Base-by-base conservation (phyloP, 2,888 invertebrate species). In the Ephialtes manifestator region DNA sequence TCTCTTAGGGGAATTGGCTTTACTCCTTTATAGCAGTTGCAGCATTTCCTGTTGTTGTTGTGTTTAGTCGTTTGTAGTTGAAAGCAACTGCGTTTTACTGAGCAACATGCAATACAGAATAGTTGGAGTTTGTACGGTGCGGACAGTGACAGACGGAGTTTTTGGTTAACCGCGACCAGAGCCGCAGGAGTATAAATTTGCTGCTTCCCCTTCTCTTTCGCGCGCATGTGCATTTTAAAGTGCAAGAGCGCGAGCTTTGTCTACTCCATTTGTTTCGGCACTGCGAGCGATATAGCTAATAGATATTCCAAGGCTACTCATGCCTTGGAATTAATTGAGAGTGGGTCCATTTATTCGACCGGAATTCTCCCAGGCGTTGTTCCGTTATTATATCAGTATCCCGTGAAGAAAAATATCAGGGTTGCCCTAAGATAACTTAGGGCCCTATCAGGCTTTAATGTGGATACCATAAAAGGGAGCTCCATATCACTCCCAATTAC, bases 281-380 rank as follows among this genome's bases (percentile, higher is more conserved):
- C 51, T 51, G 13, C 31, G 31, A 48, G 31, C 48, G 7, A 5
- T 31, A 15, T n/a, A 70, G 70, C 51, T n/a, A 28, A 51, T 70
- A 20, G 53, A 53, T 71, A 55, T 71, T 71, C 71, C 71, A 35
- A 18, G 55, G 53, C 55, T 55, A 71, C 55, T 71, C 71, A 53
- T 70, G 70, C 31, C 70, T 31, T 15, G 13, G 71, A 71, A 55
- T 55, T 71, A 55, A 71, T 71, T n/a, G 18, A 20, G 18, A 39
- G 51, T 39, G 35, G 35, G 20, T 55, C 7, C 3, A 4, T 20
- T 11, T 13, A 18, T 71, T 39, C 10, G 13, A 71, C 18, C 71
- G 10, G 39, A 31, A 39, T 39, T 71, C 53, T 20, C 35, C 11
- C 20, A 7, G 28, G 55, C 11, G 15, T 24, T 35, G 53, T 15